Conservation (phyloP, 2,113 vertebrate genomes). For the Stigmatopora argus region DNA sequence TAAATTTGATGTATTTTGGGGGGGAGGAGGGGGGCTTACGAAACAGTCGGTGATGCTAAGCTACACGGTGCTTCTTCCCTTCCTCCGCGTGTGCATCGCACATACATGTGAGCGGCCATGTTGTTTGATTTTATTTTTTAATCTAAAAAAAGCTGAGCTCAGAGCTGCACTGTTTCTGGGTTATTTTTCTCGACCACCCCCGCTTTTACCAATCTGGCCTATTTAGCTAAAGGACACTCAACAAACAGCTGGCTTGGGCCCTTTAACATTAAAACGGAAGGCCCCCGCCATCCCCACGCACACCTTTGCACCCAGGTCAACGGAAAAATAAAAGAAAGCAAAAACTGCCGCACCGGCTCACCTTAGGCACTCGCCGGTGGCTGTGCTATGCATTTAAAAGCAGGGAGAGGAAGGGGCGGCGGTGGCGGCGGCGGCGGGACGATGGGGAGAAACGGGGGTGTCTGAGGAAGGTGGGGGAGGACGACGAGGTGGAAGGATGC, state of each 20-base stretch:
- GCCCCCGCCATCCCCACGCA: too few species aligned
- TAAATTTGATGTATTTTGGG: too few species aligned
- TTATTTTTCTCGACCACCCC: conserved; percentile 11
- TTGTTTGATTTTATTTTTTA: background rate
- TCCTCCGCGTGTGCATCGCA: conserved; percentile 39
- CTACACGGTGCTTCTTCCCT: conserved; percentile 13
- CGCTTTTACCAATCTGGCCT: conserved; percentile 28
- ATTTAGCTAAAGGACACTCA: conserved; percentile 48
- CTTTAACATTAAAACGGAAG: conserved; percentile 7
- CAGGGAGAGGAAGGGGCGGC: conserved; percentile 58
- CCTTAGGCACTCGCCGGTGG: conserved; percentile 41
- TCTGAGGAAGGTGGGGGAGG: conserved; percentile 34
- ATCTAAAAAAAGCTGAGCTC: conserved; percentile 21
- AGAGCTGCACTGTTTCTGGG: conserved; percentile 11
- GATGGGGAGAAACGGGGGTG: conserved; percentile 43
- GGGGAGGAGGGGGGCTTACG: conserved; percentile 22
- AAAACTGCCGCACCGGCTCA: conserved; percentile 22
- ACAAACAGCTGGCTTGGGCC: conserved; percentile 41
- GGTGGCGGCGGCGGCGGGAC: conserved; percentile 40
- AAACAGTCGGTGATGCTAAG: conserved; percentile 43
- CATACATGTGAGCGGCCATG: conserved; percentile 21
- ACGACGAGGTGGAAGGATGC: conserved; percentile 67
- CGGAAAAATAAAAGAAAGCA: background rate
- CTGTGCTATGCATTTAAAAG: conserved; percentile 72
- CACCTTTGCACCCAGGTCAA: background rate